A percentile compares a stretch with the other conserved stretches of the same genome.
phyloP scores from a whole-genome alignment of 2,113 vertebrate genomes.

The Marcusenius ussheri region DNA sequence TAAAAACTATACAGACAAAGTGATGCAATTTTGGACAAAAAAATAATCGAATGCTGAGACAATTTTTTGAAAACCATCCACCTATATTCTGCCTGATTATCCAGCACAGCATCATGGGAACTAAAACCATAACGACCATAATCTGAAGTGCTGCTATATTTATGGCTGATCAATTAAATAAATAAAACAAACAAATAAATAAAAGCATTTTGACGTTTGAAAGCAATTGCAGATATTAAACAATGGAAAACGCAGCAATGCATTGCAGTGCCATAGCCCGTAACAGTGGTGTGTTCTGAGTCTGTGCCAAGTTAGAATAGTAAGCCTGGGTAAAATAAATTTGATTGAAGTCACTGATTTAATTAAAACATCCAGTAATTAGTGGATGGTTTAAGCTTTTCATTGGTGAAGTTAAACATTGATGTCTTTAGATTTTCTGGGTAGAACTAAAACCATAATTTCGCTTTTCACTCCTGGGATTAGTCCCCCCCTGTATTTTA shows the following conservation, averaged over 20 bases:
- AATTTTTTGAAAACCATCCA: not conserved
- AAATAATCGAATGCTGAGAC: not conserved
- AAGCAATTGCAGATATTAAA: not conserved
- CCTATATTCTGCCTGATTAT: not conserved
- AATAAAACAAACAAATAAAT: not conserved
- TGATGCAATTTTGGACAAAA: not conserved
- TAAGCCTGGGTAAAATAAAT: not conserved
- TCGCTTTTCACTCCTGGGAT: not conserved
- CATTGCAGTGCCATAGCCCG: not conserved
- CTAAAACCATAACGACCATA: not conserved
- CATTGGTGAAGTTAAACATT: not conserved
- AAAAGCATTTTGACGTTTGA: not conserved
- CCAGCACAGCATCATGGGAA: not conserved
- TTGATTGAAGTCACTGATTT: not conserved
- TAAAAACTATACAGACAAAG: not conserved
- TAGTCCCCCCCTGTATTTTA: not conserved
- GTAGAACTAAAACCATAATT: not conserved
- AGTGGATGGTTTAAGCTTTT: not conserved
- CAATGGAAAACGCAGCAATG: not conserved
- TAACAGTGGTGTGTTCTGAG: not conserved
- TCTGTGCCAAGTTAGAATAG: not conserved
- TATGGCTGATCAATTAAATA: not conserved
- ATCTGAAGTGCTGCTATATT: not conserved
- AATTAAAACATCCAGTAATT: not conserved
- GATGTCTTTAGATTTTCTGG: not conserved